Evolutionary conservation across 2,888 invertebrate species (phyloP).

Genomic region (Smittia sp.): DNA sequence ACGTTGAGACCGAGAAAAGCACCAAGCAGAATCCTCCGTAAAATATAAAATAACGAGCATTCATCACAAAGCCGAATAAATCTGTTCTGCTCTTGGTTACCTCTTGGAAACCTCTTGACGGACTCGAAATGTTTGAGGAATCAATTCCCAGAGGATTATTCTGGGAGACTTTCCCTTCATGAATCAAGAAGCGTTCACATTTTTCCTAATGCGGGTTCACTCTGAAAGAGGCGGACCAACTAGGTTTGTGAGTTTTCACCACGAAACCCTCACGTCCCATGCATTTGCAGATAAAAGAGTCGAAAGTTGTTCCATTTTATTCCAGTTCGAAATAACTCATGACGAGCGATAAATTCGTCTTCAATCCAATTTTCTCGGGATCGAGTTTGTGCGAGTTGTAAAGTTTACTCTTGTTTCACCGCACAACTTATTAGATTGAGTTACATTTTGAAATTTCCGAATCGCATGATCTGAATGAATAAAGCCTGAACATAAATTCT

Average conservation of each 20-base stretch:
- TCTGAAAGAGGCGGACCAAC: background rate
- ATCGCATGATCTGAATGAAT: slow-evolving; percentile 14
- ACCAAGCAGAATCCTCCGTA: no score
- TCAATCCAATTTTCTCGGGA: background rate
- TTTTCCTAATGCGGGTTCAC: background rate
- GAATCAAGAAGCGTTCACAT: no score
- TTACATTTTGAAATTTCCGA: background rate
- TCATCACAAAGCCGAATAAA: no score
- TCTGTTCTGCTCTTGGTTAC: no score
- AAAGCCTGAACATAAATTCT: background rate
- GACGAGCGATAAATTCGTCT: background rate
- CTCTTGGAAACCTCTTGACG: background rate
- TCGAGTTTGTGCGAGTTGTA: background rate
- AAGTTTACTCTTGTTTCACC: slow-evolving; percentile 16
- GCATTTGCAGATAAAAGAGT: slow-evolving; percentile 3
- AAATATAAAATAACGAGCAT: no score
- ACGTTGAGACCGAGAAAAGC: no score
- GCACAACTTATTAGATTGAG: background rate
- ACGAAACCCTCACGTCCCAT: slow-evolving; percentile 13
- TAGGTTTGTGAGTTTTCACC: background rate
- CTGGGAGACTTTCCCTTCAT: background rate
- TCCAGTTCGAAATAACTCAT: background rate
- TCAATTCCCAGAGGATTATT: background rate
- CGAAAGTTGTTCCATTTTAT: slow-evolving; percentile 4
- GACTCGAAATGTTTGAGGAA: background rate